Conservation (phyloP, 92 coral and sea anemone genomes). For the Phenganax marumi region DNA sequence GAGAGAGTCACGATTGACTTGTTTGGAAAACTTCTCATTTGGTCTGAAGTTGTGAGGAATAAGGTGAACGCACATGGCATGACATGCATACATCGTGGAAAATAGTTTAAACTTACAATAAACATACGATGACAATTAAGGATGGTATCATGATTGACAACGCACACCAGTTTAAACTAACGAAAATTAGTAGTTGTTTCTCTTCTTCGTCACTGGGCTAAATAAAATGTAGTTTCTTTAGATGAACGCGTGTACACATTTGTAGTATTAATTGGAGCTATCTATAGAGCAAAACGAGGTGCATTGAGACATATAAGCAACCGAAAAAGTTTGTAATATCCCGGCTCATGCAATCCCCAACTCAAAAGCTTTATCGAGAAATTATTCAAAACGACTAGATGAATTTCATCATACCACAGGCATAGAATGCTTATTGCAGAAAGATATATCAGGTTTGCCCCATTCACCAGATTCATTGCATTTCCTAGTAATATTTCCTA, state of each 20-base stretch:
- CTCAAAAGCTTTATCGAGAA: neutral
- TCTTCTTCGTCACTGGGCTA: constrained; percentile 10
- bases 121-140: constrained; percentile 43
- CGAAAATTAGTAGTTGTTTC: constrained; percentile 36
- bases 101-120: constrained; percentile 47
- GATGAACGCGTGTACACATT: too few relatives aligned
- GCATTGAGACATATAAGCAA: too few relatives aligned
- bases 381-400: neutral
- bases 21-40: too few relatives aligned
- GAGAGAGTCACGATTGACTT: too few relatives aligned
- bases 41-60: neutral
- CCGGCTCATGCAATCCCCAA: too few relatives aligned
- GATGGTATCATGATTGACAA: constrained; percentile 54
- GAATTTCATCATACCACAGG: neutral
- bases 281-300: too few relatives aligned
- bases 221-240: neutral
- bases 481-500: constrained; percentile 45
- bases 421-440: constrained; percentile 29
- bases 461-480: constrained; percentile 41
- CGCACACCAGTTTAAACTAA: constrained; percentile 61
- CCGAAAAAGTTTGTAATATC: too few relatives aligned
- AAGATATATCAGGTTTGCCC: constrained; percentile 41
- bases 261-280: too few relatives aligned
- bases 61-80: neutral
- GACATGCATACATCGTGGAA: too few relatives aligned